Evolutionary conservation across 2,797 vertebrate genomes (phyloP), one percentile per base, ranked within the genome.

Genomic region (Myiotriccus ornatus): DNA sequence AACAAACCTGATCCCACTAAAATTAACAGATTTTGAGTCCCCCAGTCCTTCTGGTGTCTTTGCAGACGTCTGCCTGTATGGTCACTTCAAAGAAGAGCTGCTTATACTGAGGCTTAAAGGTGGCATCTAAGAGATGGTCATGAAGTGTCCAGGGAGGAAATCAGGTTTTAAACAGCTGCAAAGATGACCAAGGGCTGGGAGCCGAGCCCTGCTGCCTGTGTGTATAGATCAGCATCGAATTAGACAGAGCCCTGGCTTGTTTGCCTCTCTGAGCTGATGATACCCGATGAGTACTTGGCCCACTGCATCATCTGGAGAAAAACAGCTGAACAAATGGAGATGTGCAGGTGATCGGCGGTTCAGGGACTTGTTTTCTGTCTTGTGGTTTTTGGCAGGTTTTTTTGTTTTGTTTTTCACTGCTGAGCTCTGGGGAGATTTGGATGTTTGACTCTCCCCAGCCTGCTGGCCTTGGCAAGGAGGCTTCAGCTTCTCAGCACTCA

Each of bases 401-500:
- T 69, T 65, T 64, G 10, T 60, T 77, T 87, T 64, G 18, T 81
- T 94, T 81, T 82, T 69, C 39, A 35, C 50, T 67, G 39, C 73
- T 77, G 82, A 47, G 70, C 75, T 73, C 79, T 50, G 80, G 87
- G 68, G 41, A 67, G 62, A 81, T 74, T 97, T 84, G 49, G 35
- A 27, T 85, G 23, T 83, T 93, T 90, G 93, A 65, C 62, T 89
- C 35, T 74, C 46, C 69, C 53, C 65, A 76, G 41, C 25, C 35
- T 47, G 73, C 80, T 91, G 63, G 90, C 85, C 90, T 84, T 78
- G 90, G 78, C 77, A 94, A 77, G 67, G 53, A 86, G 78, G 74
- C 74, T 91, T 93, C 74, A 93, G 55, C 68, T 94, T 95, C 79
- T 94, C 90, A 78, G 78, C 25, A 14, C 82, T 90, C 85, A 89